Evolutionary conservation across 2,113 vertebrate species (phyloP).

Genomic region (Uria aalge): DNA sequence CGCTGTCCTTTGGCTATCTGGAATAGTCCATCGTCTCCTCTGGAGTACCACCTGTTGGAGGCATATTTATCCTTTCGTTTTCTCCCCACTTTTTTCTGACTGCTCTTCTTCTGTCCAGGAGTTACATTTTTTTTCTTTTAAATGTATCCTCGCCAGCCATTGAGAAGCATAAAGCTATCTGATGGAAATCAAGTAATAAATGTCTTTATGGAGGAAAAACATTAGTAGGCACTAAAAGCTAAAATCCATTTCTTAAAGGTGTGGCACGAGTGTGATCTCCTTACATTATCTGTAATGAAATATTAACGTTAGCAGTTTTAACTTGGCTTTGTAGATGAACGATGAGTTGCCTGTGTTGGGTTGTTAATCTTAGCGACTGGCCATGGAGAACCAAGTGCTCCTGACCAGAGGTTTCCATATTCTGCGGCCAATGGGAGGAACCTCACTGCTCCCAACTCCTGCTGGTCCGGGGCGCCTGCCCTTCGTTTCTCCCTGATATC

Average conservation of each 20-base stretch:
- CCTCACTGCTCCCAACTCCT: not conserved
- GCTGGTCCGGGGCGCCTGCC: not conserved
- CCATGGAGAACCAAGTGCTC: not conserved
- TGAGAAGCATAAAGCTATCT: not conserved
- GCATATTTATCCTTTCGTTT: not conserved
- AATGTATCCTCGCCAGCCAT: accelerated
- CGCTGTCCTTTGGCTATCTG: not conserved
- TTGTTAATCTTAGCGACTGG: not conserved
- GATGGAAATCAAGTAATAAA: not conserved
- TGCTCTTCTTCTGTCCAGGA: not conserved
- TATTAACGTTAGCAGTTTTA: not conserved
- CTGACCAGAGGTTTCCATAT: not conserved
- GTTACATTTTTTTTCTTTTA: not conserved
- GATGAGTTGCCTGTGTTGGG: not conserved
- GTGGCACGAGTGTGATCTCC: not conserved
- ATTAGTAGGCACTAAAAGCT: not conserved
- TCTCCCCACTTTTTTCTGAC: not conserved
- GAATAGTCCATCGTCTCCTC: not conserved
- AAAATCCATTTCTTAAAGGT: not conserved
- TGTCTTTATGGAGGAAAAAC: not conserved
- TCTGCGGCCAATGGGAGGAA: not conserved
- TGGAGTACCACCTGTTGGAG: accelerated
- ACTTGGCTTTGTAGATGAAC: not conserved
- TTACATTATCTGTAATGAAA: not conserved
- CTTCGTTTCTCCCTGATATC: not conserved